Base-by-base conservation (phyloP, 2,797 vertebrate genomes). In the Neosilurus mollespiculum region DNA sequence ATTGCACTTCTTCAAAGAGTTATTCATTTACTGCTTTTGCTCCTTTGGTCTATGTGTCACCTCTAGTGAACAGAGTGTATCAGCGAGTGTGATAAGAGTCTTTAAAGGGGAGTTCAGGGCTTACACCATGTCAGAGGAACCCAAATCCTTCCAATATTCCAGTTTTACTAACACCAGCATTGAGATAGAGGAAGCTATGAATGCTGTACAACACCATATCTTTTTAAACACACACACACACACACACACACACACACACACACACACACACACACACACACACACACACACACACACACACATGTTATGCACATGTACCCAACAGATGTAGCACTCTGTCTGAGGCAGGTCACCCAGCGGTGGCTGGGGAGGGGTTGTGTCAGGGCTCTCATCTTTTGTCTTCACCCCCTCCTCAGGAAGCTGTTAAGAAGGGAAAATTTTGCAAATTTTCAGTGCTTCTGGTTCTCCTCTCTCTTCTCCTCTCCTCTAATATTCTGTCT, bases 361-460 rank as follows among this genome's bases (percentile, higher is more conserved):
- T 72, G 59, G 67, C 64, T 72, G 30, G 65, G 73, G 66, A 85
- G 73, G 58, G 72, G 80, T 56, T 54, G 58, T 49, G 65, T 72
- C 73, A 30, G 20, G 67, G 51, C 14, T 53, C 80, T 82, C 75
- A 37, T 49, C 51, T 79, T 85, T 71, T 80, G n/a, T 85, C 66
- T 85, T 73, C 80, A 54, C 54, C 62, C 56, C 9, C n/a, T 85
- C 59, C 24, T 79, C 80, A 22, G 30, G 15, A 66, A 56, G 56
- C 75, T 85, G 71, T 77, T 86, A 54, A 86, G 66, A 56, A 83
- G 54, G 20, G 73, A 43, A 81, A 51, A 71, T 83, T 81, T 81
- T 83, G 37, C n/a, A n/a, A 86, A 83, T 64, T 81, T 58, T 49
- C 69, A 53, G 43, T 54, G 18, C 22, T 77, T 67, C 54, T 65